Evolutionary conservation across 2,113 vertebrate genomes (phyloP), one percentile per base, ranked within the genome.

Genomic region (Clarias batrachus): DNA sequence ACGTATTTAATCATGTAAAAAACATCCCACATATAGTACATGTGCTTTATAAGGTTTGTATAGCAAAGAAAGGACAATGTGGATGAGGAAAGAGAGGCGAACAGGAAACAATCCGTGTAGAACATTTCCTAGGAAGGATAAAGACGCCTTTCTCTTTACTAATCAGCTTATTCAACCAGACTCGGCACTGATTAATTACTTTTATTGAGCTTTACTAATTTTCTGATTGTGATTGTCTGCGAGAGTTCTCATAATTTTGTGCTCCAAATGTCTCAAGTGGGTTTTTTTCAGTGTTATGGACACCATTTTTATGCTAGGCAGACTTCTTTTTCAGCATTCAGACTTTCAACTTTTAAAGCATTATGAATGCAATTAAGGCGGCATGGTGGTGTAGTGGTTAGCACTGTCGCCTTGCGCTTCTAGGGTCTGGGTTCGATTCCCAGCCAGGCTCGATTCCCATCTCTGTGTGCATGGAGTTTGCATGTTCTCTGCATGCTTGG

Each of bases 181-280:
- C 62, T 82, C 56, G 52, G 79, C 73, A 85, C 85, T 78, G 73
- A 90, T 88, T 89, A 90, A 88, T 91, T 77, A 89, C 89, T 91
- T 48, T 87, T 89, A 86, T 91, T 88, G 84, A 90, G 83, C 81
- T 70, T 87, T 84, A 81, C 83, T 86, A 70, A 90, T 86, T 86
- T 88, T 87, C 65, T 83, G 71, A 85, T 83, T 88, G 81, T 87
- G 81, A 89, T 90, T 89, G 74, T 78, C 27, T 80, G 57, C 56
- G 19, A 82, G 83, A 85, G 73, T 87, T 74, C 79, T 63, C 60
- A 68, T 81, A 60, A 14, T 54, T n/a, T 82, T 54, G 52, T 82
- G 33, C 54, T 77, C 14, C 76, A 85, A 25, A 78, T 84, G 62
- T 89, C 83, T 54, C 82, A 9, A 81, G 30, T 74, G 10, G 48